phyloP scores from a whole-genome alignment of 2,797 vertebrate species.

The Phyllotis vaccarum region DNA sequence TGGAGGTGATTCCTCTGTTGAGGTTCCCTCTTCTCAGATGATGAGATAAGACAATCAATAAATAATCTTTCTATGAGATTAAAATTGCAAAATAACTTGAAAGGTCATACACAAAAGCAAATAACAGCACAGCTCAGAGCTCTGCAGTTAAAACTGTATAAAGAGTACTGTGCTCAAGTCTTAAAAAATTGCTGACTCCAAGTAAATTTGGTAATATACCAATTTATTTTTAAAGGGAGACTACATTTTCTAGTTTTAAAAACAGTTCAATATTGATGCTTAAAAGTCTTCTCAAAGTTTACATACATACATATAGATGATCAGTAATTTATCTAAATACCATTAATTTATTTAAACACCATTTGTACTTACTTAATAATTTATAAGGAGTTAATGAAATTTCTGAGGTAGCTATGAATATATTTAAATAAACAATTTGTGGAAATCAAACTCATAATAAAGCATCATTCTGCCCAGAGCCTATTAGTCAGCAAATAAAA shows the following conservation, averaged over 20 bases:
- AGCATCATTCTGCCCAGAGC: background rate
- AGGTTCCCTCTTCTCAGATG: background rate
- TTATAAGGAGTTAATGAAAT: conserved; percentile 31
- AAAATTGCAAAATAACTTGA: background rate
- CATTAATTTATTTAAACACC: background rate
- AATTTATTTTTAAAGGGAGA: background rate
- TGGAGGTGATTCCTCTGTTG: background rate
- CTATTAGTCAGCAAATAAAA: background rate
- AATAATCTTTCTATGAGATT: conserved; percentile 7
- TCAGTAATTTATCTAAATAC: background rate
- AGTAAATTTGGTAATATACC: background rate
- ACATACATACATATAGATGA: background rate
- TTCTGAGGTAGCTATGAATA: background rate
- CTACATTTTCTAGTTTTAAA: conserved; percentile 8
- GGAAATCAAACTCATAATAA: background rate
- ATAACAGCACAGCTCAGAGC: background rate
- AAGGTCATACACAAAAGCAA: background rate
- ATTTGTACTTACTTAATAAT: conserved; percentile 32
- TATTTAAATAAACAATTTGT: background rate
- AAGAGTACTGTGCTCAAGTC: background rate
- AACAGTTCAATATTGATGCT: background rate
- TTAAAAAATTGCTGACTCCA: background rate
- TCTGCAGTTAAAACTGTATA: background rate
- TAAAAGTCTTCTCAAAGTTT: background rate
- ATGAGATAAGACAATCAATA: background rate